These are phyloP conservation scores for Sialia sialis DNA, from an alignment of 2,113 vertebrate genomes.

Conservation along the genomic window DNA sequence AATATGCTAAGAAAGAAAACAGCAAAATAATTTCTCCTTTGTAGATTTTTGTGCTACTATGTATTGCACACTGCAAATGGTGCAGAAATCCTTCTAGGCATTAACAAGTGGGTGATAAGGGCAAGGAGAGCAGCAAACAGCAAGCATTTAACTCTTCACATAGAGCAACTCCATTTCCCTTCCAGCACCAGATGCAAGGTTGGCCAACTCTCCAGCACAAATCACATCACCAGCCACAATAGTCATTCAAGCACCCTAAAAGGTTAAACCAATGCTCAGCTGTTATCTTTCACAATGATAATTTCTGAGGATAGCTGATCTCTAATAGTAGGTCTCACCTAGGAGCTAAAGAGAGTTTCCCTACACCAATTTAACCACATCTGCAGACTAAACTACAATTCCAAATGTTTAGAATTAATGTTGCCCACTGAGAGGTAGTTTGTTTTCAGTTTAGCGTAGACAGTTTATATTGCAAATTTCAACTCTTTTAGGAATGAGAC, in stretches of 20 bases:
- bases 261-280: background rate
- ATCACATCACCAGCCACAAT: background rate
- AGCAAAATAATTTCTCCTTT: background rate
- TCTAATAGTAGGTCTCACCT: background rate
- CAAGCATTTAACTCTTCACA: background rate
- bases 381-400: background rate
- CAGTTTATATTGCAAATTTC: background rate
- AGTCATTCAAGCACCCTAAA: background rate
- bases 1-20: background rate
- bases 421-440: background rate
- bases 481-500: background rate
- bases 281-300: background rate
- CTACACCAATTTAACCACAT: background rate
- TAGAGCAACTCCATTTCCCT: background rate
- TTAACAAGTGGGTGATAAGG: background rate
- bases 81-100: background rate
- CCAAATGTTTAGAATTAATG: background rate
- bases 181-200: background rate
- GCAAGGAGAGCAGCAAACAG: background rate
- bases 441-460: background rate
- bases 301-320: background rate
- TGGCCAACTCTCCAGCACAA: background rate
- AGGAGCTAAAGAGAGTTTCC: background rate
- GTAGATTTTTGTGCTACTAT: background rate
- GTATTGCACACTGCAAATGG: background rate